Conservation (phyloP, 1,140 invertebrate species). For the Pygmarrhopalites habei region DNA sequence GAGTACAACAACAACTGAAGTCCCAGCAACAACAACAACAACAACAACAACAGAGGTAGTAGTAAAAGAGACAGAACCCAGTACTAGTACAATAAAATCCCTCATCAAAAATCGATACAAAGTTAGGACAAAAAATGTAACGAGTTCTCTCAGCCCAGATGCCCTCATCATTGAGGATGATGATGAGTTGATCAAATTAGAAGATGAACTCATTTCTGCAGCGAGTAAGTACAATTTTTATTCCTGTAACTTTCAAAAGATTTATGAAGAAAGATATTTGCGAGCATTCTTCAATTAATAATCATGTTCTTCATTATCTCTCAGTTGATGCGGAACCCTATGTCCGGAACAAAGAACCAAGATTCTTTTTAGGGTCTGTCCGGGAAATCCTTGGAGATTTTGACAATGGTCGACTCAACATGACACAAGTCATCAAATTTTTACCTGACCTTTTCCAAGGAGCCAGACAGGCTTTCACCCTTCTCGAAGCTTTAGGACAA, state of each 20-base stretch:
- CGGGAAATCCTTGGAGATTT: constrained; percentile 25
- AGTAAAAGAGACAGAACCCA: no score
- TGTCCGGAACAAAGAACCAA: constrained; percentile 27
- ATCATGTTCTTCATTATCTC: no score
- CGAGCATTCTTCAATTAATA: no score
- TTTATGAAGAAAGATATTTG: no score
- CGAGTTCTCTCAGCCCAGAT: not conserved
- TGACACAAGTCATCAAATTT: constrained; percentile 24
- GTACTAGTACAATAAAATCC: no score
- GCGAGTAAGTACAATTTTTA: no score
- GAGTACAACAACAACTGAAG: not conserved
- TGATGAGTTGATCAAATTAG: constrained; percentile 26
- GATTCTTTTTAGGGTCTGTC: constrained; percentile 18
- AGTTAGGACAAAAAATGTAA: no score
- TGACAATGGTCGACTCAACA: constrained; percentile 15
- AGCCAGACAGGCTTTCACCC: constrained; percentile 29
- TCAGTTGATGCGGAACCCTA: constrained; percentile 21
- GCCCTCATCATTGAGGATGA: constrained; percentile 6
- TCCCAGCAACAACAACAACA: not conserved
- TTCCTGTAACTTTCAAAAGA: no score
- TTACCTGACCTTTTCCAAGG: constrained; percentile 36
- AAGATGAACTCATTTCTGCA: constrained; percentile 22
- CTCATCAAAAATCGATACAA: no score
- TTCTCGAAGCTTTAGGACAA: constrained; percentile 27
- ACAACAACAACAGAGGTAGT: not conserved